These are phyloP conservation scores for Lemur catta DNA, from an alignment of 2,797 vertebrate species.

Conservation along the genomic window DNA sequence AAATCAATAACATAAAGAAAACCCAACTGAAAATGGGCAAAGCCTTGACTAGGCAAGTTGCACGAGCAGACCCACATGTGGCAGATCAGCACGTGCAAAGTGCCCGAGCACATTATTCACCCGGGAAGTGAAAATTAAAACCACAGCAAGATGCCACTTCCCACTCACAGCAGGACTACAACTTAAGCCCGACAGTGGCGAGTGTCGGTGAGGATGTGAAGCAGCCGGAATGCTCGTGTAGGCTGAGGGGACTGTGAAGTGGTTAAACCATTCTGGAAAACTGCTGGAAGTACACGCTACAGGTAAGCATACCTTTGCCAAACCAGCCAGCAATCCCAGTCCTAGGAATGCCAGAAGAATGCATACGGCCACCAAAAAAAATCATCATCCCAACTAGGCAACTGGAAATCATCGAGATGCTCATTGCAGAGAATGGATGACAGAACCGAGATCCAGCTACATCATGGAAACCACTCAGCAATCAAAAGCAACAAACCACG, in stretches of 20 bases:
- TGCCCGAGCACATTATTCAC: background rate
- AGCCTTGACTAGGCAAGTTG: background rate
- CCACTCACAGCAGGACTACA: background rate
- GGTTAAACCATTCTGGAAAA: background rate
- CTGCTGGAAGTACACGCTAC: background rate
- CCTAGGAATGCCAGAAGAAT: background rate
- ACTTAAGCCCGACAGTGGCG: background rate
- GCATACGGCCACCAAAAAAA: background rate
- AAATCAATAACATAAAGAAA: background rate
- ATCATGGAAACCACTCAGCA: background rate
- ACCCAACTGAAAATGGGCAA: background rate
- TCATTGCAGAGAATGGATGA: background rate
- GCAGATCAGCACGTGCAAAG: accelerated
- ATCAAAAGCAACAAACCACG: background rate
- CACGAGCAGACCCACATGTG: background rate
- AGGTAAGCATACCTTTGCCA: background rate
- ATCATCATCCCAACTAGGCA: background rate
- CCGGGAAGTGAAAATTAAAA: background rate
- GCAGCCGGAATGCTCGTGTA: accelerated
- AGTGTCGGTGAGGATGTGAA: accelerated
- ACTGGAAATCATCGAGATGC: background rate
- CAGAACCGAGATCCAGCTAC: too few species aligned
- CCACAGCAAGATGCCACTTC: accelerated
- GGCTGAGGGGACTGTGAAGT: background rate
- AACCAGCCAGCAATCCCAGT: background rate